Evolutionary conservation across 2,113 vertebrate species (phyloP).

Genomic region (Oostethus manadensis): DNA sequence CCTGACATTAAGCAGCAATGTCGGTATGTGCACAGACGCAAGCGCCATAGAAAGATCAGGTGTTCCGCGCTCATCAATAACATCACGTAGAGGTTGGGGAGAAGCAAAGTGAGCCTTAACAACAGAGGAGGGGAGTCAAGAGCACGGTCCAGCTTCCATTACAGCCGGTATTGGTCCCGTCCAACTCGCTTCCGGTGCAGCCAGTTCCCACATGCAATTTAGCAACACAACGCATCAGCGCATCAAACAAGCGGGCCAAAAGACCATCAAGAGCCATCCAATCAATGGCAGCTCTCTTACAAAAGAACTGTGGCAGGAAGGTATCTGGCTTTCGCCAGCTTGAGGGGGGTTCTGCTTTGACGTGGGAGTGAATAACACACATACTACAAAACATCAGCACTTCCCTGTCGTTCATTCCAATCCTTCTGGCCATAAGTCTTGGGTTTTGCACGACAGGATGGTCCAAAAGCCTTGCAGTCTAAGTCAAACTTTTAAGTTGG

Average conservation of each 20-base stretch:
- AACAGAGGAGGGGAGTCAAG: slow-evolving; percentile 17
- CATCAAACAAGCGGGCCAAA: slow-evolving; percentile 21
- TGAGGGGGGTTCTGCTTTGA: slow-evolving; percentile 21
- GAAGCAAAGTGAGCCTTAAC: slow-evolving; percentile 28
- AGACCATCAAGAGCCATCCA: slow-evolving; percentile 29
- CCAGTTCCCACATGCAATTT: slow-evolving; percentile 45
- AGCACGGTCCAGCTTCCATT: slow-evolving; percentile 36
- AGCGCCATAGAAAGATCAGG: too few relatives aligned
- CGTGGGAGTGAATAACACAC: slow-evolving; percentile 20
- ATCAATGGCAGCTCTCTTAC: slow-evolving; percentile 39
- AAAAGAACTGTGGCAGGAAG: slow-evolving; percentile 23
- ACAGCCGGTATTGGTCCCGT: slow-evolving; percentile 34
- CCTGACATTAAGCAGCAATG: too few relatives aligned
- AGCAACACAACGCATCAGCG: slow-evolving; percentile 31
- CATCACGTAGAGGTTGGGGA: background rate
- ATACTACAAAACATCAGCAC: slow-evolving; percentile 10
- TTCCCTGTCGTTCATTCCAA: slow-evolving; percentile 13
- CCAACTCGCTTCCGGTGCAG: slow-evolving; percentile 27
- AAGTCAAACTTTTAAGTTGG: background rate
- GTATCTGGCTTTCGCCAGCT: slow-evolving; percentile 6
- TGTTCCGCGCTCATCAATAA: too few relatives aligned
- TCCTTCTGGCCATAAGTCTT: slow-evolving; percentile 6
- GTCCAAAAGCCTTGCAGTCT: slow-evolving; percentile 1
- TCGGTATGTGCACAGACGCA: too few relatives aligned
- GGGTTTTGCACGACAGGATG: background rate